phyloP scores from a whole-genome alignment of 2,113 vertebrate species.

The Sceloporus tristichus region DNA sequence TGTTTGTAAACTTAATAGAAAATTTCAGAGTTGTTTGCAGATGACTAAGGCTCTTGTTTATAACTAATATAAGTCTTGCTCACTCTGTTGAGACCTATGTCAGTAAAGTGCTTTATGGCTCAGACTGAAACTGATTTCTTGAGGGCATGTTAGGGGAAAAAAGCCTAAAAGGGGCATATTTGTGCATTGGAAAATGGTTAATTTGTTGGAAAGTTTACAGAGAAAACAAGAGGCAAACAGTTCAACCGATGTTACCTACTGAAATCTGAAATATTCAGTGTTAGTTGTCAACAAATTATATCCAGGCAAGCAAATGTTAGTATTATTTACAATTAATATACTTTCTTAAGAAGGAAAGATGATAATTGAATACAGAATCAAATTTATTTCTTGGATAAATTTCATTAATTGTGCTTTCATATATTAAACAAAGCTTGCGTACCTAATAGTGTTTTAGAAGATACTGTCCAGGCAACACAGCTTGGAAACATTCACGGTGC shows the following conservation, averaged over 20 bases:
- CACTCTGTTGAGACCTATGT: constrained; percentile 1
- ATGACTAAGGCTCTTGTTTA: not conserved
- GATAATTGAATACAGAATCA: not conserved
- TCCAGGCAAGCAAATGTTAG: not conserved
- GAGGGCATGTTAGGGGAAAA: not conserved
- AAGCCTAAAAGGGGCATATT: not conserved
- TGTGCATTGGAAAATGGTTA: not conserved
- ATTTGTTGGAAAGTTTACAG: constrained; percentile 4
- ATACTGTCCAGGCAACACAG: not conserved
- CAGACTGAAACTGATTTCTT: not conserved
- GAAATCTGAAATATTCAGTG: not conserved
- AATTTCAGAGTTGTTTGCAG: constrained; percentile 29
- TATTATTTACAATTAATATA: not conserved
- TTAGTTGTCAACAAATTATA: not conserved
- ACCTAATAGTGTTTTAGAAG: not conserved
- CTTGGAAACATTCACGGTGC: no score
- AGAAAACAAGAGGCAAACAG: not conserved
- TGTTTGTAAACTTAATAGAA: constrained; percentile 20
- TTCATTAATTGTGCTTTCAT: not conserved
- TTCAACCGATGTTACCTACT: not conserved
- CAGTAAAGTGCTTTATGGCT: constrained; percentile 11
- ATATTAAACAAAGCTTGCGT: not conserved
- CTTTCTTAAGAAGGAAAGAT: not conserved
- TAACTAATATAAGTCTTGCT: not conserved
- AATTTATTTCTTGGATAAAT: not conserved